A percentile compares a stretch with the other conserved stretches of the same genome.
Evolutionary conservation across 1,140 invertebrate genomes (phyloP).

Genomic region (Drosophila murphyi): DNA sequence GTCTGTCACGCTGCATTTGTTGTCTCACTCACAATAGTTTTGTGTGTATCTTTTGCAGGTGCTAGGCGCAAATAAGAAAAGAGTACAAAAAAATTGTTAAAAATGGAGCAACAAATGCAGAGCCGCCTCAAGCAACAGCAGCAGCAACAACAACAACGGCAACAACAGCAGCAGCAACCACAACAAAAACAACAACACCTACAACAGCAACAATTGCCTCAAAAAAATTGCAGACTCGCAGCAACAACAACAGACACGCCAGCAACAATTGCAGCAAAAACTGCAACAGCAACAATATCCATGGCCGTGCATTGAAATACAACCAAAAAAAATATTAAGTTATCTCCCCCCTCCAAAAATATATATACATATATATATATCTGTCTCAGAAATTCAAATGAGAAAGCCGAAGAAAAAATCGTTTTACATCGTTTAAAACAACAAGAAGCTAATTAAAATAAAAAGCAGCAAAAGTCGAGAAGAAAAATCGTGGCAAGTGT

Average conservation of each 20-base stretch:
- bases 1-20: constrained; percentile 9
- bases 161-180: constrained; percentile 27
- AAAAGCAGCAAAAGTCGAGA: neutral
- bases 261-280: constrained; percentile 12
- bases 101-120: constrained; percentile 54
- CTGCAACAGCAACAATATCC: constrained; percentile 27
- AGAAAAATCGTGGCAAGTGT: constrained; percentile 45
- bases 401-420: constrained; percentile 57
- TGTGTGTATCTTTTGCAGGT: constrained; percentile 62
- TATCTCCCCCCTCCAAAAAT: constrained; percentile 4
- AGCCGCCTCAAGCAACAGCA: constrained; percentile 30
- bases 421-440: constrained; percentile 53
- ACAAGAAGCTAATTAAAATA: constrained; percentile 51
- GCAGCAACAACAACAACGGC: constrained; percentile 13
- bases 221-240: constrained; percentile 9
- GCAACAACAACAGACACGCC: constrained; percentile 22
- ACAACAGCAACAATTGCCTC: constrained; percentile 4
- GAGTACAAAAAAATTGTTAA: constrained; percentile 12
- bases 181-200: constrained; percentile 10
- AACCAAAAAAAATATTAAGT: constrained; percentile 12
- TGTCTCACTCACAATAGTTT: constrained; percentile 38
- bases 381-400: constrained; percentile 45
- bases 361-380: neutral
- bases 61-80: constrained; percentile 15
- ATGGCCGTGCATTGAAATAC: constrained; percentile 37